Conservation (phyloP, 2,888 invertebrate genomes). For the Cloeon dipterum region DNA sequence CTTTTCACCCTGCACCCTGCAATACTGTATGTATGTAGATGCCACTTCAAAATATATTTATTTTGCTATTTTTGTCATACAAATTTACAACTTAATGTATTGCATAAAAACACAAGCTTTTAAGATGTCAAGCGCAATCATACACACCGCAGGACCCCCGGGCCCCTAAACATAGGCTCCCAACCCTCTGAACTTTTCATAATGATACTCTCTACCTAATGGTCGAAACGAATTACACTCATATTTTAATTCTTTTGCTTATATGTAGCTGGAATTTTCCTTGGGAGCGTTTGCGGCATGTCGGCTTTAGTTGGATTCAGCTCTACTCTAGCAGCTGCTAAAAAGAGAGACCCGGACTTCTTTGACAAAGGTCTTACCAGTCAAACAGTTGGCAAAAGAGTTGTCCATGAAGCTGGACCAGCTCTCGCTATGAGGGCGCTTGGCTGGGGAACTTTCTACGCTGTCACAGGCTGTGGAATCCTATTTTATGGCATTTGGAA, state of each 20-base stretch:
- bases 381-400: constrained; percentile 28
- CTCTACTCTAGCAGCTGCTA: constrained; percentile 48
- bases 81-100: no score
- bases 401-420: constrained; percentile 50
- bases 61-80: no score
- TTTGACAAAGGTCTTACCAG: constrained; percentile 51
- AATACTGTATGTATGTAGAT: no score
- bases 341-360: constrained; percentile 53
- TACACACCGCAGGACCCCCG: no score
- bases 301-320: constrained; percentile 66
- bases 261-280: constrained; percentile 37
- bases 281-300: constrained; percentile 48
- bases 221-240: no score
- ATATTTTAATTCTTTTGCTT: background rate
- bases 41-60: no score
- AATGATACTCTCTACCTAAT: no score
- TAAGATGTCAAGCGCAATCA: no score
- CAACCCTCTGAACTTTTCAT: no score
- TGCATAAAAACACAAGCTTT: no score
- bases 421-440: constrained; percentile 59
- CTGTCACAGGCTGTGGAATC: constrained; percentile 59
- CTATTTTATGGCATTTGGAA: constrained; percentile 74
- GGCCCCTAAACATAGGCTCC: no score
- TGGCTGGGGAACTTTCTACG: constrained; percentile 70
- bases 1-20: no score